A percentile compares a stretch with the other conserved stretches of the same genome.
Conservation (phyloP, 2,113 vertebrate genomes). For the Galbula dea region DNA sequence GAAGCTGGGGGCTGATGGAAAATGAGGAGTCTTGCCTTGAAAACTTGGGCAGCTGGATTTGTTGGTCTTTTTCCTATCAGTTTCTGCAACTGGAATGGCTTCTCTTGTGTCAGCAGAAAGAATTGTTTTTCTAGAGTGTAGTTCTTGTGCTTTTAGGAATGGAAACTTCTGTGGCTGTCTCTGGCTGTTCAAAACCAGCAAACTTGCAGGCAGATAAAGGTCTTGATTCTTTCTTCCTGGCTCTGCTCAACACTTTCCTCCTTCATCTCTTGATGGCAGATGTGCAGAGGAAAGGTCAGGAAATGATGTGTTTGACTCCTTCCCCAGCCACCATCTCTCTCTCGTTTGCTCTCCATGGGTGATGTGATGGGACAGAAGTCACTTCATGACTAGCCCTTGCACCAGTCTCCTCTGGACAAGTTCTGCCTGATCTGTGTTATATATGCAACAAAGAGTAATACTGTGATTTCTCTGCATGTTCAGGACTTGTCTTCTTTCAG, state of each 20-base stretch:
- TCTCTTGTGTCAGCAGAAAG: neutral
- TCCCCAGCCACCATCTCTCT: neutral
- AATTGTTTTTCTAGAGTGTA: neutral
- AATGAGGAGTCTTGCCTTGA: neutral
- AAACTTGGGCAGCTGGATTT: neutral
- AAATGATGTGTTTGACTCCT: neutral
- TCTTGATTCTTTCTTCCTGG: neutral
- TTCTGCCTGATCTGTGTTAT: neutral
- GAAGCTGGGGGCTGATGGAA: neutral
- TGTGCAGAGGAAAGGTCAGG: neutral
- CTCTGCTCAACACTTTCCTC: neutral
- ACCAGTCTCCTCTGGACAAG: neutral
- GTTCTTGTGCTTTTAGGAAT: neutral
- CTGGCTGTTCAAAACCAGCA: neutral
- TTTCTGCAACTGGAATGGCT: neutral
- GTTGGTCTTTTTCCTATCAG: neutral
- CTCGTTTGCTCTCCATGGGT: neutral
- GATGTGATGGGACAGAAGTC: neutral
- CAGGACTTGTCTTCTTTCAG: neutral
- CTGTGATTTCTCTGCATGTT: neutral
- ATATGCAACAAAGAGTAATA: neutral
- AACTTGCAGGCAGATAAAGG: neutral
- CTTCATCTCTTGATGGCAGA: neutral
- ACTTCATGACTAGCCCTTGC: neutral
- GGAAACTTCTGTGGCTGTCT: neutral